These are phyloP conservation scores for Helostoma temminkii DNA, from an alignment of 2,797 vertebrate genomes.

Conservation along the genomic window DNA sequence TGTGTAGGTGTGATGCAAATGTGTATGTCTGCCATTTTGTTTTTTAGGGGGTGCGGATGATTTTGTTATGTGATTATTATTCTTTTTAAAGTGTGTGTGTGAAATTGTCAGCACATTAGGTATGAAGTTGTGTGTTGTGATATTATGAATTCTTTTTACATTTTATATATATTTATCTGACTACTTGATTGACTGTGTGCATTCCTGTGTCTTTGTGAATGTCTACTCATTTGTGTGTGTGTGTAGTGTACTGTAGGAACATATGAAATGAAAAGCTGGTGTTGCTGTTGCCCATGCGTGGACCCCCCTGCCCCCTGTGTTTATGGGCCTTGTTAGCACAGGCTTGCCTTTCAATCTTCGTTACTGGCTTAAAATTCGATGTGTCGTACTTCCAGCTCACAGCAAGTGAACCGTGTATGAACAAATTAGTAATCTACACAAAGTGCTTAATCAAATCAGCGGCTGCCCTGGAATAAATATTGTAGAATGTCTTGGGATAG, in stretches of 20 bases:
- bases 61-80: slow-evolving; percentile 53
- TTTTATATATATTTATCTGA: slow-evolving; percentile 32
- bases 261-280: slow-evolving; percentile 85
- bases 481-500: slow-evolving; percentile 77
- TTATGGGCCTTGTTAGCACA: slow-evolving; percentile 90
- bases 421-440: slow-evolving; percentile 87
- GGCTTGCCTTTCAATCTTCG: slow-evolving; percentile 96
- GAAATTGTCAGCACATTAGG: slow-evolving; percentile 56
- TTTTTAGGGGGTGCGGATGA: slow-evolving; percentile 54
- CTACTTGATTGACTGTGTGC: slow-evolving; percentile 28
- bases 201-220: slow-evolving; percentile 20
- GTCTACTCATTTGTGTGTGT: slow-evolving; percentile 30
- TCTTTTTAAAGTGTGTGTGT: slow-evolving; percentile 22
- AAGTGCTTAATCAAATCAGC: slow-evolving; percentile 87
- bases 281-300: slow-evolving; percentile 89
- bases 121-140: slow-evolving; percentile 36
- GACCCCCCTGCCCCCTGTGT: slow-evolving; percentile 73
- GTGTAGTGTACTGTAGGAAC: slow-evolving; percentile 52
- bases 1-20: slow-evolving; percentile 60
- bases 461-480: slow-evolving; percentile 83
- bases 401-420: slow-evolving; percentile 90
- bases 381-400: slow-evolving; percentile 93
- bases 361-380: slow-evolving; percentile 93
- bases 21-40: slow-evolving; percentile 48
- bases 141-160: neutral